phyloP scores from a whole-genome alignment of 2,888 invertebrate species.

The Hirtodrosophila histrioides region DNA sequence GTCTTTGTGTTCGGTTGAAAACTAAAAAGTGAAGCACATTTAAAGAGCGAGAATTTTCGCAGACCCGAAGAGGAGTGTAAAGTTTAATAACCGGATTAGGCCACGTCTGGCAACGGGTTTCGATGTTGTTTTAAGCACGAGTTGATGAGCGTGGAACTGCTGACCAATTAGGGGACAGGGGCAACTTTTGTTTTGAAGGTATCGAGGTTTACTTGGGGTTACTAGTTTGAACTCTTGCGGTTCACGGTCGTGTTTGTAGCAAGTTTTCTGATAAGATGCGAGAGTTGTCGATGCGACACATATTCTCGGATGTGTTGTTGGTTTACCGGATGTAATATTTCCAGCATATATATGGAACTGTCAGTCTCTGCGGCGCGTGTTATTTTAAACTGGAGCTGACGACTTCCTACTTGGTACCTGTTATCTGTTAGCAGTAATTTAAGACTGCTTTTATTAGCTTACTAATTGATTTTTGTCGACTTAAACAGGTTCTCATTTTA shows the following conservation, averaged over 20 bases:
- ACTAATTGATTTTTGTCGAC: slow-evolving; percentile 46
- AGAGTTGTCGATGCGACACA: slow-evolving; percentile 14
- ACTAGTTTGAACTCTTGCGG: slow-evolving; percentile 54
- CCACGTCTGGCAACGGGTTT: slow-evolving; percentile 57
- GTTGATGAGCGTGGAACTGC: slow-evolving; percentile 31
- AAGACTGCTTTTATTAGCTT: slow-evolving; percentile 49
- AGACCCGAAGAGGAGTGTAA: slow-evolving; percentile 52
- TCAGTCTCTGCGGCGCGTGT: slow-evolving; percentile 25
- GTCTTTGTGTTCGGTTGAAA: slow-evolving; percentile 22
- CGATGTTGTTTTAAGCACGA: slow-evolving; percentile 11
- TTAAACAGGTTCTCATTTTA: slow-evolving; percentile 25
- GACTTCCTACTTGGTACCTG: slow-evolving; percentile 50
- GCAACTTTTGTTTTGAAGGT: slow-evolving; percentile 34
- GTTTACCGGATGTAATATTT: slow-evolving; percentile 52
- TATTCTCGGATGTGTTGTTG: slow-evolving; percentile 5
- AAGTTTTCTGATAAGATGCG: slow-evolving; percentile 19
- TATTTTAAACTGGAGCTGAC: slow-evolving; percentile 14
- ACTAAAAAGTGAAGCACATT: slow-evolving; percentile 51
- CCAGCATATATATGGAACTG: slow-evolving; percentile 29
- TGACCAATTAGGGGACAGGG: slow-evolving; percentile 49
- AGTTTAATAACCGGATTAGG: slow-evolving; percentile 79
- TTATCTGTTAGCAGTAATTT: slow-evolving; percentile 10
- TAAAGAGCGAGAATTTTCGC: slow-evolving; percentile 46
- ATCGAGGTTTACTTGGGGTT: slow-evolving; percentile 12
- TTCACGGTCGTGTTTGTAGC: slow-evolving; percentile 58